These are phyloP conservation scores for Erebia palarica DNA, from an alignment of 2,888 invertebrate species.

Conservation along the genomic window DNA sequence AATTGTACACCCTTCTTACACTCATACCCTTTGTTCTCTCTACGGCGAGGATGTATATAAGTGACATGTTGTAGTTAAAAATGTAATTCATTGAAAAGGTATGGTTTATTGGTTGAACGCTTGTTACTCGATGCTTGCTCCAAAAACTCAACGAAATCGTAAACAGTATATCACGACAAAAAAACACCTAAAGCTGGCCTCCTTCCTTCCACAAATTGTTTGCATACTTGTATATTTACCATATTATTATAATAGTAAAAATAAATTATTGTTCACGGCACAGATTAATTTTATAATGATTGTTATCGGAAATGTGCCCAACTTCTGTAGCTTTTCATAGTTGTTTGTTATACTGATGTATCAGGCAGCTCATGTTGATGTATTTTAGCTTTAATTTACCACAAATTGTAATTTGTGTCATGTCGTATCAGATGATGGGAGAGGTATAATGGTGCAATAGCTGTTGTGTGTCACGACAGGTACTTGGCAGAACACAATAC, in stretches of 20 bases:
- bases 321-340: slow-evolving; percentile 32
- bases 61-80: slow-evolving; percentile 82
- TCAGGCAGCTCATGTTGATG: slow-evolving; percentile 46
- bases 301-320: slow-evolving; percentile 30
- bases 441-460: slow-evolving; percentile 45
- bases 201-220: slow-evolving; percentile 93
- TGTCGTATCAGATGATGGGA: slow-evolving; percentile 44
- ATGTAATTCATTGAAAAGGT: slow-evolving; percentile 76
- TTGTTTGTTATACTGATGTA: slow-evolving; percentile 28
- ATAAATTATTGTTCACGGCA: slow-evolving; percentile 27
- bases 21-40: slow-evolving; percentile 48
- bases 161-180: slow-evolving; percentile 54
- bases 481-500: slow-evolving; percentile 41
- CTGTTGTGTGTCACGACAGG: slow-evolving; percentile 41
- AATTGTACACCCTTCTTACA: slow-evolving; percentile 58
- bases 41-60: slow-evolving; percentile 69
- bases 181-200: slow-evolving; percentile 85
- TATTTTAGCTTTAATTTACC: slow-evolving; percentile 29
- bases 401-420: slow-evolving; percentile 40
- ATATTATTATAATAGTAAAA: slow-evolving; percentile 40
- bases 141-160: slow-evolving; percentile 56
- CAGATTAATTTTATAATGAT: slow-evolving; percentile 39
- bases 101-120: slow-evolving; percentile 79
- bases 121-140: slow-evolving; percentile 76
- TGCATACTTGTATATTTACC: slow-evolving; percentile 83